phyloP scores from a whole-genome alignment of 1,140 invertebrate species.

The Neodiprion virginianus region DNA sequence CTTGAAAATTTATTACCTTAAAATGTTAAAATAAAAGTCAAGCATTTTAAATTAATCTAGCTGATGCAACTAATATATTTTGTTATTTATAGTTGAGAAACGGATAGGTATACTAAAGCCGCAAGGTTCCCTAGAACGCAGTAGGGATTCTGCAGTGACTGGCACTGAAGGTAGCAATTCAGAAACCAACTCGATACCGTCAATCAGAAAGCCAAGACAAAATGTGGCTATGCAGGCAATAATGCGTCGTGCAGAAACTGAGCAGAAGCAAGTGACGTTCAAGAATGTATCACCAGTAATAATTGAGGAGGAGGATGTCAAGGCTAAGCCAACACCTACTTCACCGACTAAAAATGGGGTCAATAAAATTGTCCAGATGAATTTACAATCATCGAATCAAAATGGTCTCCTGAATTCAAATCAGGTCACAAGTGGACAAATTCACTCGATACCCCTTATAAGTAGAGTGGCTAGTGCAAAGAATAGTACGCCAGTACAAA shows the following conservation, averaged over 20 bases:
- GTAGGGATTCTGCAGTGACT: constrained; percentile 58
- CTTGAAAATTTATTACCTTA: not conserved
- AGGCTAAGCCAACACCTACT: not conserved
- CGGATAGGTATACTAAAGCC: constrained; percentile 74
- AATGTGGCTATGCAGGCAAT: constrained; percentile 82
- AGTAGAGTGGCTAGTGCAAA: not conserved
- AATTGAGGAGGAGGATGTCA: constrained; percentile 33
- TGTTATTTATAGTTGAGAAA: constrained; percentile 56
- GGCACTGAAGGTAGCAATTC: constrained; percentile 30
- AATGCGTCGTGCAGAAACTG: constrained; percentile 59
- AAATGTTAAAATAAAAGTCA: not conserved
- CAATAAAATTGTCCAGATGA: not conserved
- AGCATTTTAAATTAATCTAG: not conserved
- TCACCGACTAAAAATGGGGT: constrained; percentile 9
- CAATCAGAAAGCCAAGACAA: constrained; percentile 60
- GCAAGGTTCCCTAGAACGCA: constrained; percentile 70
- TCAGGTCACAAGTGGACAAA: not conserved
- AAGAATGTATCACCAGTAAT: constrained; percentile 49
- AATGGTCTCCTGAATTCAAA: not conserved
- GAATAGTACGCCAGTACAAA: not conserved
- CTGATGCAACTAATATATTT: constrained; percentile 9
- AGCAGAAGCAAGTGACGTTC: constrained; percentile 56
- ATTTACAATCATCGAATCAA: not conserved
- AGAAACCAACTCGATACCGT: constrained; percentile 49
- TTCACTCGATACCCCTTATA: not conserved